Conservation (phyloP, 2,888 invertebrate genomes). For the Drosophila histrio region DNA sequence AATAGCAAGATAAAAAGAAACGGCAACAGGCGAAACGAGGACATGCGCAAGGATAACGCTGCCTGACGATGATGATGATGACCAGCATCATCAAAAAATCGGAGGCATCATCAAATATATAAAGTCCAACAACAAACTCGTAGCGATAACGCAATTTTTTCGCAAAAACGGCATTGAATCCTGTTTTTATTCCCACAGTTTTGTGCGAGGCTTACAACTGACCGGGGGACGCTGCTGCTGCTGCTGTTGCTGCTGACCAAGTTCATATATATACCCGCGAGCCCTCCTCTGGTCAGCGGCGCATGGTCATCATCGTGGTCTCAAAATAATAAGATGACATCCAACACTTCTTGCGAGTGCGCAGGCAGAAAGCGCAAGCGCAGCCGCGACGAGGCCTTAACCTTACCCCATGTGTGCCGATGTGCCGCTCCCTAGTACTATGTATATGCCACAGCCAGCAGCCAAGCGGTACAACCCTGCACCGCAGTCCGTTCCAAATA, state of each 20-base stretch:
- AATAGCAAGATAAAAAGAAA: conserved; percentile 29
- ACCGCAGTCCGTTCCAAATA: conserved; percentile 64
- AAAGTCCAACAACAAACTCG: conserved; percentile 42
- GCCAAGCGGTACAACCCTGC: conserved; percentile 15
- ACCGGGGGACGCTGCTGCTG: conserved; percentile 40
- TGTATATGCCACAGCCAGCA: background rate
- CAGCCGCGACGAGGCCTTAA: conserved; percentile 40
- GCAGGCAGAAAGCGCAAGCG: conserved; percentile 45
- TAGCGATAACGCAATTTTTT: conserved; percentile 56
- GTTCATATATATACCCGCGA: conserved; percentile 17
- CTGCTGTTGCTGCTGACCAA: conserved; percentile 16
- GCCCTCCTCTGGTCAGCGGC: conserved; percentile 58
- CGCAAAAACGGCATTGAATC: conserved; percentile 67
- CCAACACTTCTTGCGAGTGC: conserved; percentile 83
- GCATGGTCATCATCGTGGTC: conserved; percentile 76
- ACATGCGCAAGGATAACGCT: conserved; percentile 57
- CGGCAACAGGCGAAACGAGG: conserved; percentile 35
- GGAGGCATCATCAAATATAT: conserved; percentile 61
- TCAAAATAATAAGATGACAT: conserved; percentile 84
- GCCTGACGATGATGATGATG: conserved; percentile 34
- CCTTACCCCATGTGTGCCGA: conserved; percentile 56
- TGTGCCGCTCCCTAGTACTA: conserved; percentile 46
- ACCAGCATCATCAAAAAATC: conserved; percentile 67
- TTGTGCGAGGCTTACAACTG: conserved; percentile 64
- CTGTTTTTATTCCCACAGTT: conserved; percentile 85